These are phyloP conservation scores for Heliocidaris erythrogramma DNA, from an alignment of 35 echinoderm and acorn worm species.

Conservation along the genomic window DNA sequence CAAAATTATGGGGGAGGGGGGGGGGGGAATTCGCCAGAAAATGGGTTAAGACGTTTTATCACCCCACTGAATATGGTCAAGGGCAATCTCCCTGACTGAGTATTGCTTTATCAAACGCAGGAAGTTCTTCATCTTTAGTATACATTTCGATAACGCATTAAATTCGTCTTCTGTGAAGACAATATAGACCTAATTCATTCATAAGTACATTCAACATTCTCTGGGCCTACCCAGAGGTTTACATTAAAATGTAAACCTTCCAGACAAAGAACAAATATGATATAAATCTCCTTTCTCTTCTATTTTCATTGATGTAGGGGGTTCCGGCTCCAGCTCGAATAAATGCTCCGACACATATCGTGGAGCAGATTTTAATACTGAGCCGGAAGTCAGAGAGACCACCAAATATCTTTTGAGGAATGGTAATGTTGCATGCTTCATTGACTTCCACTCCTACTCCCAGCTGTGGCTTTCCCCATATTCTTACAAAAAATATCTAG, in stretches of 20 bases:
- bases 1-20: no score
- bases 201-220: neutral
- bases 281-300: neutral
- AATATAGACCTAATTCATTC: no score
- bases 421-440: conserved; percentile 59
- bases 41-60: no score
- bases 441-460: conserved; percentile 95
- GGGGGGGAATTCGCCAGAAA: no score
- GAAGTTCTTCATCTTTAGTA: no score
- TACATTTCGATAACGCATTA: no score
- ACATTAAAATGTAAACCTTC: neutral
- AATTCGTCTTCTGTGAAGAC: no score
- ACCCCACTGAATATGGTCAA: no score
- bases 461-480: conserved; percentile 84
- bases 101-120: no score
- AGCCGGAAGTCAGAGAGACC: conserved; percentile 61
- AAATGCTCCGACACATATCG: conserved; percentile 73
- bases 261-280: no score
- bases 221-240: neutral
- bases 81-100: no score
- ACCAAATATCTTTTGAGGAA: conserved; percentile 53
- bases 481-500: conserved; percentile 37
- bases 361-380: conserved; percentile 47
- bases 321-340: conserved; percentile 63
- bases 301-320: conserved; percentile 19